Evolutionary conservation across 2,113 vertebrate genomes (phyloP), one percentile per base, ranked within the genome.

Genomic region (Trochalopteron elliotii): DNA sequence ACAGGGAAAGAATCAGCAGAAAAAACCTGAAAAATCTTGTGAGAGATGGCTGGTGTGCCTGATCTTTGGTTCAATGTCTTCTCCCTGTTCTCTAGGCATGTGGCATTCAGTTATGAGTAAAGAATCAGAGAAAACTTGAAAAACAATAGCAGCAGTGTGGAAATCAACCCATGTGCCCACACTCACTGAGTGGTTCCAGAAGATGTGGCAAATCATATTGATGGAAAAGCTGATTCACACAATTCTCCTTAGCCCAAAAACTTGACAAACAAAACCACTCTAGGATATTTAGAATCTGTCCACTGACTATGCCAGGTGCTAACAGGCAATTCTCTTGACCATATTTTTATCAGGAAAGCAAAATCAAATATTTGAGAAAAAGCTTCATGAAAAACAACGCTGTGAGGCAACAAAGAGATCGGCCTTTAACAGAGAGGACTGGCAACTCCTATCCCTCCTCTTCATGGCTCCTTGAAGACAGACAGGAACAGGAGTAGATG

Each of bases 201-300:
- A 91, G 42, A 90, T 74, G 47, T 56, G 70, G 74, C 74, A 83
- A 93, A 89, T 87, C 56, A 47, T 72, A 45, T 28, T 82, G 77
- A 61, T 87, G 76, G 88, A 94, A 96, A 94, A 94, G 52, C 64
- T 93, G 90, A 81, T 83, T 96, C 56, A 88, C 68, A 67, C 40
- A 71, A 20, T 88, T 83, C 24, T 79, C 18, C 50, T 15, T 42
- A 69, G 12, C 33, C 33, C 35, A 56, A 83, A 93, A 49, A 21
- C 37, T 53, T 6, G 18, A 88, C 35, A 80, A 92, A 88, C 24
- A 71, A 89, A 89, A 20, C 30, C 37, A 30, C 31, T 84, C 63
- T 22, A 87, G 11, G n/a, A 12, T 60, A 68, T 82, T 71, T 76
- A 65, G 60, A 85, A 68, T 85, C 49, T 40, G 35, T n/a, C 39